Conservation (phyloP, 2,113 vertebrate genomes). For the Cricetomys ansorgei region DNA sequence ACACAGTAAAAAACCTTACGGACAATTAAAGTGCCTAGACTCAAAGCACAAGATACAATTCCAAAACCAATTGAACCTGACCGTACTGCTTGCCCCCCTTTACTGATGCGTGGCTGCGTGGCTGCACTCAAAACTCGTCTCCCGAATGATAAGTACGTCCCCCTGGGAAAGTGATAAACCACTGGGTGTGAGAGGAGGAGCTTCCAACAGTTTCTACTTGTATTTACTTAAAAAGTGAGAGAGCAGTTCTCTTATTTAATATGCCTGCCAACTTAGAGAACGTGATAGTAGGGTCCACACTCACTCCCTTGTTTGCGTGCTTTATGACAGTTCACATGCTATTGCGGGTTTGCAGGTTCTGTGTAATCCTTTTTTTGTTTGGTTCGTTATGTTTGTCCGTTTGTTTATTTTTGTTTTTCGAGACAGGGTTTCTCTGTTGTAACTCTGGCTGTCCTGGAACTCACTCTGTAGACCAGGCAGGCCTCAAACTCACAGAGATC, state of each 20-base stretch:
- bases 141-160: neutral
- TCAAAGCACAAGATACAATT: slow-evolving; percentile 59
- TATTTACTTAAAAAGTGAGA: neutral
- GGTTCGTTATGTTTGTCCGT: too few relatives aligned
- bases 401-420: too few relatives aligned
- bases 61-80: slow-evolving; percentile 26
- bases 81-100: neutral
- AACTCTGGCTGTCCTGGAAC: too few relatives aligned
- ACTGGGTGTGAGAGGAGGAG: neutral
- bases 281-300: neutral
- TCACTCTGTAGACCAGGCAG: too few relatives aligned
- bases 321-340: neutral
- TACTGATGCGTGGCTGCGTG: neutral
- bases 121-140: neutral
- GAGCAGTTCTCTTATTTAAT: neutral
- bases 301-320: neutral
- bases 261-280: neutral
- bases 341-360: neutral
- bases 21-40: slow-evolving; percentile 20
- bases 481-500: too few relatives aligned
- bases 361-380: neutral
- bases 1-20: neutral
- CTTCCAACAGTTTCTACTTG: neutral
- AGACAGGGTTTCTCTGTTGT: too few relatives aligned
- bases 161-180: neutral